Evolutionary conservation across 2,113 vertebrate species (phyloP), one percentile per base, ranked within the genome.

Genomic region (Ptychochromis oligacanthus): DNA sequence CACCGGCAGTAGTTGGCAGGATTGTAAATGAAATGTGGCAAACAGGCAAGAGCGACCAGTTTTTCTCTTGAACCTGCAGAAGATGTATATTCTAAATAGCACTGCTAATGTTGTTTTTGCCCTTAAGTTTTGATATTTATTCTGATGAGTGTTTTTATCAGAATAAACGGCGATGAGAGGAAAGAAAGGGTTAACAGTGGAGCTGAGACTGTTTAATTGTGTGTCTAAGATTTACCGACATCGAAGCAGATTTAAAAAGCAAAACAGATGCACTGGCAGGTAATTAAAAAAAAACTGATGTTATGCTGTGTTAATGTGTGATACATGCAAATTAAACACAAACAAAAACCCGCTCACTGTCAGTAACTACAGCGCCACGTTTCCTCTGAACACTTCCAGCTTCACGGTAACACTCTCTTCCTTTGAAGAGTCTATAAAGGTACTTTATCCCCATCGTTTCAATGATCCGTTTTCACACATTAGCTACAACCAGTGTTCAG

Each of bases 1-100:
- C 10, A 34, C 57, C 6, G 1, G 36, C 56, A 36, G 31, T 18
- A 56, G 34, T 55, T 12, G 65, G 46, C 26, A 58, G 70, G 40
- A 75, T 76, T 52, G 3, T 75, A 6, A 40, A 82, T 60, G 10
- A 86, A 64, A 72, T 77, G 61, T 74, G 65, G 26, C 15, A 38
- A 58, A 87, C 4, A 7, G 62, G 55, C n/a, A 15, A 2, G 75
- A 67, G 54, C 1, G 3, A 17, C 3, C 26, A 3, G 49, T 82
- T 86, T 18, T 17, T 54, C 13, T 81, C n/a, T 79, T 64, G 49
- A 77, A 43, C 12, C 28, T 62, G 60, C 6, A 56, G 9, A 12
- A 52, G 17, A 20, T 38, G 12, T 36, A 55, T 43, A 31, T 52
- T 28, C 43, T 70, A 28, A 43, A 0, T 26, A 72, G 17, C 17